These are phyloP conservation scores for Rissa tridactyla DNA, from an alignment of 2,113 vertebrate genomes.

Conservation along the genomic window DNA sequence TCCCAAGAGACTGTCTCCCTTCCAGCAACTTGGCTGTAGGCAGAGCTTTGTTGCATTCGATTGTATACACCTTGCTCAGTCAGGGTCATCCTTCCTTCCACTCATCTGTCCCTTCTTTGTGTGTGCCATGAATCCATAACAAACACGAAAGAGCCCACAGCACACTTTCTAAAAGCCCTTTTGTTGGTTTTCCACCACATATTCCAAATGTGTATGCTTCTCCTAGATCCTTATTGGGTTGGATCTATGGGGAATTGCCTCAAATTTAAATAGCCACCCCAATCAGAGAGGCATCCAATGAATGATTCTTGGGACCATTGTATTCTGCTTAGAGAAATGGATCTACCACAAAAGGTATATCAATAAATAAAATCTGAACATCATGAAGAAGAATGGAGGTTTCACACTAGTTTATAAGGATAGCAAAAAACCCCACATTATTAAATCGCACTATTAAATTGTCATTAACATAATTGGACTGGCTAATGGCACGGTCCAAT, in stretches of 20 bases:
- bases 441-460: not conserved
- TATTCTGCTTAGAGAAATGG: not conserved
- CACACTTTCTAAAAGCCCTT: not conserved
- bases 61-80: not conserved
- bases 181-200: not conserved
- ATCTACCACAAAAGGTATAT: not conserved
- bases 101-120: not conserved
- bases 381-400: not conserved
- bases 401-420: not conserved
- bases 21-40: not conserved
- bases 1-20: not conserved
- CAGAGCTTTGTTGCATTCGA: not conserved
- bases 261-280: not conserved
- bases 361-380: not conserved
- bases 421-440: not conserved
- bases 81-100: not conserved
- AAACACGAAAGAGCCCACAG: not conserved
- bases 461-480: not conserved
- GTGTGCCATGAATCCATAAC: not conserved
- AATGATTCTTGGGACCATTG: not conserved
- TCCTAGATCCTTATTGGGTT: not conserved
- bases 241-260: not conserved
- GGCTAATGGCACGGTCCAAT: not conserved
- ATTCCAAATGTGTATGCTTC: not conserved
- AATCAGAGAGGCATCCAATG: not conserved